Evolutionary conservation across 2,797 vertebrate genomes (phyloP).

Genomic region (Ctenochaetus hawaiiensis): DNA sequence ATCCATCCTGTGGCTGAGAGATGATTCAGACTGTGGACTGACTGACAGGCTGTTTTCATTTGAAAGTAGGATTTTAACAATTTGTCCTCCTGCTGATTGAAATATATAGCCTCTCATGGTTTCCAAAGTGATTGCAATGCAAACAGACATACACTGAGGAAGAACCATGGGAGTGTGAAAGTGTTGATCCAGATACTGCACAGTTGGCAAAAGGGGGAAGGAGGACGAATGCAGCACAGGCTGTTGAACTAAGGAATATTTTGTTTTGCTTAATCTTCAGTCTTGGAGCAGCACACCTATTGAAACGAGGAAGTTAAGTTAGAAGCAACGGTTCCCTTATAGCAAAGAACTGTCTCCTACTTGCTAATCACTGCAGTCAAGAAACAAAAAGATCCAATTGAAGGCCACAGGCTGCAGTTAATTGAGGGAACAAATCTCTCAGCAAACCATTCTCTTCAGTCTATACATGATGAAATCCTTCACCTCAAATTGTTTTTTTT

Average conservation of each 20-base stretch:
- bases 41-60: not conserved
- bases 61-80: not conserved
- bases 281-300: constrained; percentile 12
- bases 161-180: not conserved
- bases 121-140: constrained; percentile 42
- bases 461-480: constrained; percentile 63
- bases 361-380: no score
- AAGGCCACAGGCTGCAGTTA: constrained; percentile 55
- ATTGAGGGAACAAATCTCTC: constrained; percentile 68
- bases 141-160: constrained; percentile 38
- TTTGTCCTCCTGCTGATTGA: constrained; percentile 3
- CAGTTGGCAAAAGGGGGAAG: constrained; percentile 31
- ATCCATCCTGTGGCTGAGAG: not conserved
- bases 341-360: not conserved
- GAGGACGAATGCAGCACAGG: constrained; percentile 22
- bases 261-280: not conserved
- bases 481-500: constrained; percentile 69
- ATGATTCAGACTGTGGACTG: not conserved
- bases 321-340: constrained; percentile 36
- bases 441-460: constrained; percentile 42
- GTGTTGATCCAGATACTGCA: constrained; percentile 19
- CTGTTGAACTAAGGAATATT: constrained; percentile 11
- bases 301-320: constrained; percentile 21
- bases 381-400: constrained; percentile 45
- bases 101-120: not conserved